Conservation (phyloP, 2,888 invertebrate genomes). For the Phasia obesa region DNA sequence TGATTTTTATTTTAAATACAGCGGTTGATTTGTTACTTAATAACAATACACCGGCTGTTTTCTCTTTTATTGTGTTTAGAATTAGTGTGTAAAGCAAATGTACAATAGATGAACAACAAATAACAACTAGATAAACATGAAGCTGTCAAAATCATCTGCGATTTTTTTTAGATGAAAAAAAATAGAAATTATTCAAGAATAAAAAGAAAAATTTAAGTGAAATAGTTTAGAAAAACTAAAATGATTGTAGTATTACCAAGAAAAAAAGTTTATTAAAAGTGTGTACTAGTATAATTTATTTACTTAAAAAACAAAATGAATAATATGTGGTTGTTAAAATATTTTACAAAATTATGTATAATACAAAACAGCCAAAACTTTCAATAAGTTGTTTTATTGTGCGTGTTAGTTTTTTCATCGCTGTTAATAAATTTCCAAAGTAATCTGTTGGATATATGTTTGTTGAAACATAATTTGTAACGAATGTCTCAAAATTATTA, state of each 20-base stretch:
- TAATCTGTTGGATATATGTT: not conserved
- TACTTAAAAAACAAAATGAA: constrained; percentile 9
- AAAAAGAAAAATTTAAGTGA: constrained; percentile 7
- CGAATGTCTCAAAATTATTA: constrained; percentile 48
- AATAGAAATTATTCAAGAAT: constrained; percentile 39
- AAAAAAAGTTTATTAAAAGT: not conserved
- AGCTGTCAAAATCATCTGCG: constrained; percentile 64
- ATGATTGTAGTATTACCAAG: constrained; percentile 32
- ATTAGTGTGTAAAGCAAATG: constrained; percentile 8
- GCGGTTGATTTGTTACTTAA: constrained; percentile 11
- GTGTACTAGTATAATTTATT: not conserved
- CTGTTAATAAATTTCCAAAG: constrained; percentile 17
- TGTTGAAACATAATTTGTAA: not conserved
- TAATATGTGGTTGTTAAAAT: not conserved
- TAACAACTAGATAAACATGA: constrained; percentile 42
- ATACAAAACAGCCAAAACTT: constrained; percentile 49
- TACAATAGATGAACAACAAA: not conserved
- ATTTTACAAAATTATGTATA: constrained; percentile 61
- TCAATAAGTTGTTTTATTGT: constrained; percentile 50
- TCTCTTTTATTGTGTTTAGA: constrained; percentile 34
- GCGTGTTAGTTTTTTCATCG: constrained; percentile 14
- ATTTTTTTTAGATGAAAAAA: constrained; percentile 41
- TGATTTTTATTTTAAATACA: constrained; percentile 38
- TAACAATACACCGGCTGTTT: constrained; percentile 31
- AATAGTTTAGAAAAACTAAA: constrained; percentile 5